These are phyloP conservation scores for Erpornis zantholeuca DNA, from an alignment of 2,113 vertebrate species.

Conservation along the genomic window DNA sequence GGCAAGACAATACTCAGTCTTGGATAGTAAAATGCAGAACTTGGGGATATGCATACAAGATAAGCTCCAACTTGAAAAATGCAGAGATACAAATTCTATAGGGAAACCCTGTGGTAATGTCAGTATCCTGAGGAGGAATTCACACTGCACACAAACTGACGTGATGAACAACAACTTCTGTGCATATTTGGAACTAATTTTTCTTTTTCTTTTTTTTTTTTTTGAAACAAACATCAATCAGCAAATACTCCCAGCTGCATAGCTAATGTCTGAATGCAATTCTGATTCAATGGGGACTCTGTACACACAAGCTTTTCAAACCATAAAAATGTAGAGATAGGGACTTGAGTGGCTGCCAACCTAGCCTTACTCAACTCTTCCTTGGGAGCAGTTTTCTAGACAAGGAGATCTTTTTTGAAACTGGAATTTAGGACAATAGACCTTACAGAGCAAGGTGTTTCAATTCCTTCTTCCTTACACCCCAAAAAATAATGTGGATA, in stretches of 20 bases:
- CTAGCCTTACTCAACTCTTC: constrained; percentile 13
- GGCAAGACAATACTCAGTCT: not conserved
- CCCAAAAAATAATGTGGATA: not conserved
- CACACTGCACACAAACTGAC: not conserved
- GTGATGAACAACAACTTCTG: constrained; percentile 35
- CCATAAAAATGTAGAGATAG: constrained; percentile 39
- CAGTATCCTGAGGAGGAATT: not conserved
- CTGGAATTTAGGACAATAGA: constrained; percentile 3
- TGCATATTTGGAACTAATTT: constrained; percentile 38
- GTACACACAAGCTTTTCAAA: constrained; percentile 28
- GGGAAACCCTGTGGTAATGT: not conserved
- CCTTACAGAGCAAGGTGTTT: not conserved
- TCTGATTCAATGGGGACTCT: constrained; percentile 30
- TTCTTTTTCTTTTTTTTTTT: constrained; percentile 21
- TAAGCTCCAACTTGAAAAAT: not conserved
- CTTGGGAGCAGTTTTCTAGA: constrained; percentile 22
- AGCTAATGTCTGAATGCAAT: constrained; percentile 17
- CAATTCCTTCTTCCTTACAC: not conserved
- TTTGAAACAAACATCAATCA: constrained; percentile 51
- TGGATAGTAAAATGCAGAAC: not conserved
- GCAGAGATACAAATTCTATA: not conserved
- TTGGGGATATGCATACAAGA: not conserved
- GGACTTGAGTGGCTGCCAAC: constrained; percentile 41
- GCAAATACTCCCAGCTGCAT: constrained; percentile 27
- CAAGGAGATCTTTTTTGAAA: not conserved